phyloP scores from a whole-genome alignment of 2,797 vertebrate species.

The Schizopygopsis malacanthus region DNA sequence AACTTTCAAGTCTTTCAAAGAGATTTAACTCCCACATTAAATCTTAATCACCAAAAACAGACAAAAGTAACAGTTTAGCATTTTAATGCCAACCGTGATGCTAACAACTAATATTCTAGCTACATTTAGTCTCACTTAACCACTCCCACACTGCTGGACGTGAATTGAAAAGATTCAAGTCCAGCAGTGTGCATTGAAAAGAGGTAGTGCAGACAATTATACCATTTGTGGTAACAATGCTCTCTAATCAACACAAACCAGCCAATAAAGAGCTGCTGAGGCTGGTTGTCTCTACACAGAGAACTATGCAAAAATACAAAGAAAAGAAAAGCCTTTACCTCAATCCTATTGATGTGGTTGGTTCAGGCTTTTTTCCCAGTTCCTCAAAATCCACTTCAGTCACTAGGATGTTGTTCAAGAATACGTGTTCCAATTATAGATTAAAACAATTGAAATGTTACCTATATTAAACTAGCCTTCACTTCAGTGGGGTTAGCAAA shows the following conservation, averaged over 20 bases:
- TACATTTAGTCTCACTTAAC: conserved; percentile 5
- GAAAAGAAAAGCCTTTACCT: conserved; percentile 71
- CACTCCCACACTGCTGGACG: background rate
- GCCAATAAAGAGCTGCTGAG: conserved; percentile 56
- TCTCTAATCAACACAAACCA: conserved; percentile 23
- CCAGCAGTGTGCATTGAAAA: background rate
- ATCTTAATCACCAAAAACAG: background rate
- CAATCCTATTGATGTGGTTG: conserved; percentile 79
- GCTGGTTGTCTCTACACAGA: conserved; percentile 82
- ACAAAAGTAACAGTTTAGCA: background rate
- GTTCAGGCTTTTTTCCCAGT: conserved; percentile 69
- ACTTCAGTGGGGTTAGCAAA: background rate
- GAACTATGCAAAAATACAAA: conserved; percentile 80
- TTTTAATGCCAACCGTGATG: no score
- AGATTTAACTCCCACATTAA: background rate
- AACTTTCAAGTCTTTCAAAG: background rate
- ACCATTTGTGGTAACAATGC: background rate
- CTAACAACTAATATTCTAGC: background rate
- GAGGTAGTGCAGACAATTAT: background rate
- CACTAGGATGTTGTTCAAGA: conserved; percentile 64
- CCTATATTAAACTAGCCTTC: background rate
- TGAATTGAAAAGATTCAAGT: background rate
- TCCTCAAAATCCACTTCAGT: conserved; percentile 59
- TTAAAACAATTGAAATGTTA: background rate
- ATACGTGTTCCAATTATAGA: background rate